Percentiles rank a stretch among this genome's conserved stretches.
These are phyloP conservation scores for Rhyzopertha dominica DNA, from an alignment of 1,140 invertebrate genomes.

Conservation along the genomic window DNA sequence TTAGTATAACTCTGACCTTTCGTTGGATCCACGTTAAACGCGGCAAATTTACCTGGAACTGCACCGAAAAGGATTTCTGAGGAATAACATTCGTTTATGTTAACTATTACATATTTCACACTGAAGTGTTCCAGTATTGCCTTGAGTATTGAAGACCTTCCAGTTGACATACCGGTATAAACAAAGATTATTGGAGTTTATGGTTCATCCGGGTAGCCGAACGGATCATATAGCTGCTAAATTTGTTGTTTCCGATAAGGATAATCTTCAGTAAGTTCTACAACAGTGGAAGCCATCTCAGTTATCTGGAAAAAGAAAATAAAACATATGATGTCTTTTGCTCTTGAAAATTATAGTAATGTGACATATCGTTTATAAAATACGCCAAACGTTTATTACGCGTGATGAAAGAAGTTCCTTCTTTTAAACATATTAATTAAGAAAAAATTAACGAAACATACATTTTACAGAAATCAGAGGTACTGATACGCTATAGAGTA, in stretches of 20 bases:
- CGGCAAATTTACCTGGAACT: slow-evolving; percentile 59
- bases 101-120: slow-evolving; percentile 63
- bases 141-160: slow-evolving; percentile 67
- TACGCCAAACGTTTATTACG: too few species aligned
- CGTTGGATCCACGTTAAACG: slow-evolving; percentile 38
- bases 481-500: too few species aligned
- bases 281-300: too few species aligned
- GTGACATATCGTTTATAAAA: too few species aligned
- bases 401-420: too few species aligned
- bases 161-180: slow-evolving; percentile 73
- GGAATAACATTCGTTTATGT: slow-evolving; percentile 78
- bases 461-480: too few species aligned
- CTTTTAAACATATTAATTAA: too few species aligned
- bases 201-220: slow-evolving; percentile 54
- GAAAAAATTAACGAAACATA: too few species aligned
- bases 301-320: too few species aligned
- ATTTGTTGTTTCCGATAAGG: slow-evolving; percentile 58
- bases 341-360: too few species aligned
- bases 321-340: too few species aligned
- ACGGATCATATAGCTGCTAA: slow-evolving; percentile 52
- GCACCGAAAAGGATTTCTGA: slow-evolving; percentile 69
- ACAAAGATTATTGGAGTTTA: slow-evolving; percentile 64
- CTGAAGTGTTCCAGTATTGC: slow-evolving; percentile 54
- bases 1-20: slow-evolving; percentile 44
- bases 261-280: too few species aligned